phyloP scores from a whole-genome alignment of 2,113 vertebrate species.

The Rhinoderma darwinii region DNA sequence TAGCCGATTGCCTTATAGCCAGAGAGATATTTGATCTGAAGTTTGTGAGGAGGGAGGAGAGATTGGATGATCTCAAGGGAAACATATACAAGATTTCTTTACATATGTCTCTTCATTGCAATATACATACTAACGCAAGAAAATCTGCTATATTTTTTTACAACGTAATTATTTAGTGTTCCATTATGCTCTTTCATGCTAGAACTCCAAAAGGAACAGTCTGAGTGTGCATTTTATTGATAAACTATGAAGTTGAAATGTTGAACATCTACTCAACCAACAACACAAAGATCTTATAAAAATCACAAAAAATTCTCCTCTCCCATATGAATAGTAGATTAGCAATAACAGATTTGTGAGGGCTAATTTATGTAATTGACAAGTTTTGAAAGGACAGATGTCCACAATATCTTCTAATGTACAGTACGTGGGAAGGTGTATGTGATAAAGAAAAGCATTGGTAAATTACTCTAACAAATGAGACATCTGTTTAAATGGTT shows the following conservation, averaged over 20 bases:
- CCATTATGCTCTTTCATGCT: neutral
- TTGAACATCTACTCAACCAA: neutral
- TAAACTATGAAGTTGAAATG: neutral
- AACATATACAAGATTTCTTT: too few relatives aligned
- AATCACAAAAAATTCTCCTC: neutral
- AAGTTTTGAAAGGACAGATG: slow-evolving; percentile 49
- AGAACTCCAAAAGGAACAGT: neutral
- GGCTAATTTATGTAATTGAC: slow-evolving; percentile 10
- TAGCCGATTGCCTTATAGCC: too few relatives aligned
- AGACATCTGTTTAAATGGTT: slow-evolving; percentile 24
- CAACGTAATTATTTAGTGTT: neutral
- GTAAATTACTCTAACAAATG: slow-evolving; percentile 12
- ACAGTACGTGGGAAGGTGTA: slow-evolving; percentile 10
- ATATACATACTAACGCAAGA: too few relatives aligned
- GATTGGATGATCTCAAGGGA: too few relatives aligned
- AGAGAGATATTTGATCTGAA: too few relatives aligned
- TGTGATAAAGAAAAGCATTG: neutral
- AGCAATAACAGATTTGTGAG: slow-evolving; percentile 23
- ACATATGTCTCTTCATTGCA: too few relatives aligned
- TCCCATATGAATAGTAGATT: neutral
- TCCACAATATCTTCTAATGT: slow-evolving; percentile 17
- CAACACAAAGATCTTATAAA: too few relatives aligned
- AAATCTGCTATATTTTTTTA: neutral
- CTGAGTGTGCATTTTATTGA: neutral
- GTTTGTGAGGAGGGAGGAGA: too few relatives aligned